phyloP scores from a whole-genome alignment of 2,113 vertebrate species.

The Pelecanus crispus region DNA sequence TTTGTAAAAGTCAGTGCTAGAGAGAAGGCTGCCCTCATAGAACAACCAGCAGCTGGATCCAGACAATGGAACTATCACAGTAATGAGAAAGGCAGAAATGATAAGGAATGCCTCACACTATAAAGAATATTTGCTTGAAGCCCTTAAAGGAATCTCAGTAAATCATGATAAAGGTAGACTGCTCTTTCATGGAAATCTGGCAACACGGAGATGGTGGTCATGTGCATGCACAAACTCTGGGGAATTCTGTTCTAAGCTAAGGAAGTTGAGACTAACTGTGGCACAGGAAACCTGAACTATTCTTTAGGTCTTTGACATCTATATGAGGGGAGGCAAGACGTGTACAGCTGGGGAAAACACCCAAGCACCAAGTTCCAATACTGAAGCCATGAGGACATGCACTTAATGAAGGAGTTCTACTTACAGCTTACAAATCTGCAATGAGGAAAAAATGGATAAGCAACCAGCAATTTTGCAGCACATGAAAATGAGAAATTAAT shows the following conservation, averaged over 20 bases:
- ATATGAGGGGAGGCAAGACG: background rate
- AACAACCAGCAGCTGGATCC: background rate
- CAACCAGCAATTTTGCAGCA: background rate
- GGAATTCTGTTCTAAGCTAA: background rate
- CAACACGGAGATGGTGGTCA: background rate
- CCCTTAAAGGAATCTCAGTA: background rate
- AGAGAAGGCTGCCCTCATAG: background rate
- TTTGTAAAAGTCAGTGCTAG: background rate
- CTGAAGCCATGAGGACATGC: background rate
- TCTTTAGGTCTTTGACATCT: background rate
- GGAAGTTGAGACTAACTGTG: background rate
- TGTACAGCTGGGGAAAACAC: background rate
- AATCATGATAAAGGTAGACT: background rate
- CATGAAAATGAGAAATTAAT: background rate
- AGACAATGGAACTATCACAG: background rate
- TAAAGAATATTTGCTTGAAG: background rate
- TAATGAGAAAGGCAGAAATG: background rate
- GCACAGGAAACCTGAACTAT: background rate
- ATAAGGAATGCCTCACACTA: background rate
- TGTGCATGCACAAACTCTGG: background rate
- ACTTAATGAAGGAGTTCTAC: background rate
- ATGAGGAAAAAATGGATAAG: background rate
- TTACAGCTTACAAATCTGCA: background rate
- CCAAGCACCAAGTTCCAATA: background rate
- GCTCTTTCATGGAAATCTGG: background rate